These are phyloP conservation scores for Platycercus adscitus DNA, from an alignment of 2,113 vertebrate species.

Conservation along the genomic window DNA sequence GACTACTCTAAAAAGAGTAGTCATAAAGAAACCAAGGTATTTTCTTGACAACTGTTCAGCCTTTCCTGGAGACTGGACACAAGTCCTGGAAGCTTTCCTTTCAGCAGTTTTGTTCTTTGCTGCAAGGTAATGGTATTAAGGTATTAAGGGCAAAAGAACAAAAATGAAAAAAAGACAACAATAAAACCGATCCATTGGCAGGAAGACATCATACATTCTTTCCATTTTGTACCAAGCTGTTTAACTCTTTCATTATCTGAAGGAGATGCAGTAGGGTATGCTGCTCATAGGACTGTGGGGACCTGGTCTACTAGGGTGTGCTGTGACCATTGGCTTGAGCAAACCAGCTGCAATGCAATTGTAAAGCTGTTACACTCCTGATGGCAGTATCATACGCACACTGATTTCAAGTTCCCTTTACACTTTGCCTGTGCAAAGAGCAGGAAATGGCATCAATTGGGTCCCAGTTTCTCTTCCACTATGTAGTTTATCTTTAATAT, in stretches of 20 bases:
- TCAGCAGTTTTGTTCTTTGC: neutral
- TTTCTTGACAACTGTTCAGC: neutral
- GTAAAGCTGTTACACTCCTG: neutral
- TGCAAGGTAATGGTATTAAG: neutral
- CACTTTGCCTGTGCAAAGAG: neutral
- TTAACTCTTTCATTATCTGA: neutral
- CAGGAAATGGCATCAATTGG: rapidly evolving
- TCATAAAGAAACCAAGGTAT: neutral
- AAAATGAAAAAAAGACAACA: neutral
- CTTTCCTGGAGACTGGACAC: neutral
- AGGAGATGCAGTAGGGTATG: neutral
- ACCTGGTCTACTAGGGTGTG: neutral
- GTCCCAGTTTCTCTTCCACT: neutral
- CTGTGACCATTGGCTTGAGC: neutral
- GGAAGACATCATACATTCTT: neutral
- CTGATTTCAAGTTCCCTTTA: neutral
- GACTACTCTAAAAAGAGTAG: neutral
- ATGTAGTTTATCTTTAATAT: neutral
- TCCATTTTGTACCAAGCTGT: neutral
- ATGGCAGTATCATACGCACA: neutral
- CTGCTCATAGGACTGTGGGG: neutral
- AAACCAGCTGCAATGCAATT: neutral
- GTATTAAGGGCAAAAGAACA: neutral
- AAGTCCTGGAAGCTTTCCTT: neutral
- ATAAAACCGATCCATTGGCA: neutral